Base-by-base conservation (phyloP, 1,140 invertebrate species). In the Scaptomyza graminum region DNA sequence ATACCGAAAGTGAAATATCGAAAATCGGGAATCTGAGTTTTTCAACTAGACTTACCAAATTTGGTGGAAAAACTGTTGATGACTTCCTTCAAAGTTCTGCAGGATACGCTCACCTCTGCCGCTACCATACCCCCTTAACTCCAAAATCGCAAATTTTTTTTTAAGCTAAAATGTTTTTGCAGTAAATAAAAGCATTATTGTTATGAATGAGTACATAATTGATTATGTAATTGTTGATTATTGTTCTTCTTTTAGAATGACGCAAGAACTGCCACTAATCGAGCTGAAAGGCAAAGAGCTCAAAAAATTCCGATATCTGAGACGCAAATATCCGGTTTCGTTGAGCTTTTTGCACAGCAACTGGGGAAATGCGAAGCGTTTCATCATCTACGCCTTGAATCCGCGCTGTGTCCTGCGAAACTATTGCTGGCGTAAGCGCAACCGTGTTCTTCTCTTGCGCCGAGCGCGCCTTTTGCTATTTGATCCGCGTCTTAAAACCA, bases 241-340 rank as follows among this genome's bases (percentile, higher is more conserved):
- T 41, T 31, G 22, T 49, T 54, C 49, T 37, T 43, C 0, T n/a
- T 61, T 67, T 44, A 87, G 82, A 59, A 87, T 87, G 82, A 61
- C 43, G 31, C 57, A 22, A 44, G 75, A 88, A 43, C 54, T 87
- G 61, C 70, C 81, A 1, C 82, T 71, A 8, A 88, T 87, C 2
- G 43, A 70, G 60, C 16, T 88, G 0, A 69, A 67, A 16, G 74
- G 75, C 37, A 87, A 70, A 47, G 16, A 82, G 28, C 39, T 88
- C 31, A 66, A 13, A 0, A 88, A 78, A 64, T 87, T 74, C 43
- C 68, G 55, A 0, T 54, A 65, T 1, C 41, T 90, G 0, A 75
- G 68, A 25, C 76, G 73, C 3, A 90, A 84, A 69, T 90, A 90
- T 72, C 87, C 87, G 0, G 90, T 91, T 5, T 88, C 82, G 0